Conservation (phyloP, 2,888 invertebrate genomes). For the Lottia gigantea region DNA sequence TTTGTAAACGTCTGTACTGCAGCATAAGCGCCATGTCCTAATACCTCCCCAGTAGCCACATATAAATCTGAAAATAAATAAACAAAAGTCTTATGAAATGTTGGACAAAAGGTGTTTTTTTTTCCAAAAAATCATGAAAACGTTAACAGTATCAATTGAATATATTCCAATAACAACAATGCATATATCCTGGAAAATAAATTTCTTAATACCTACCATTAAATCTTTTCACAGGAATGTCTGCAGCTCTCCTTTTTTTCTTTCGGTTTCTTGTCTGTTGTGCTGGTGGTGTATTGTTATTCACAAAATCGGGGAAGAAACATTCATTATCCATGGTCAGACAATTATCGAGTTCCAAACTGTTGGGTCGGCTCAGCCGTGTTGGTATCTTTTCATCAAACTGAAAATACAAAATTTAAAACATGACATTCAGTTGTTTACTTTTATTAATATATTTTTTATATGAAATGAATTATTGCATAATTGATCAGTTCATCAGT, state of each 20-base stretch:
- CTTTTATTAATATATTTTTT: not conserved
- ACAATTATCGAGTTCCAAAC: slow-evolving; percentile 56
- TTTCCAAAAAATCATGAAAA: not conserved
- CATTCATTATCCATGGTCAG: slow-evolving; percentile 53
- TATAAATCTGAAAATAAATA: slow-evolving; percentile 81
- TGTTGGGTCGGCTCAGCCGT: slow-evolving; percentile 49
- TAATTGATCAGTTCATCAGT: not conserved
- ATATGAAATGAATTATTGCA: not conserved
- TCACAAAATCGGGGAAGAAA: slow-evolving; percentile 41
- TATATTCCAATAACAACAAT: too few relatives aligned
- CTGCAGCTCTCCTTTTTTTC: slow-evolving; percentile 58
- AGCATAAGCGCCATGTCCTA: slow-evolving; percentile 97
- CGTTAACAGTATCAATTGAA: too few relatives aligned
- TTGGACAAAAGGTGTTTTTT: too few relatives aligned
- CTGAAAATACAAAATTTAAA: slow-evolving; percentile 36
- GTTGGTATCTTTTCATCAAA: slow-evolving; percentile 46
- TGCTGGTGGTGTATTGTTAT: slow-evolving; percentile 34
- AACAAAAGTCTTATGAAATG: not conserved
- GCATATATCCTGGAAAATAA: too few relatives aligned
- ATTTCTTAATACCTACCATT: slow-evolving; percentile 41
- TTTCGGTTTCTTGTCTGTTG: slow-evolving; percentile 42
- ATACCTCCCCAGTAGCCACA: slow-evolving; percentile 91
- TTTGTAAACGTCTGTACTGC: slow-evolving; percentile 94
- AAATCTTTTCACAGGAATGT: slow-evolving; percentile 59
- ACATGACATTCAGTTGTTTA: not conserved